Evolutionary conservation across 64 coral and sea anemone genomes (phyloP).

Genomic region (Montipora efflorescens): DNA sequence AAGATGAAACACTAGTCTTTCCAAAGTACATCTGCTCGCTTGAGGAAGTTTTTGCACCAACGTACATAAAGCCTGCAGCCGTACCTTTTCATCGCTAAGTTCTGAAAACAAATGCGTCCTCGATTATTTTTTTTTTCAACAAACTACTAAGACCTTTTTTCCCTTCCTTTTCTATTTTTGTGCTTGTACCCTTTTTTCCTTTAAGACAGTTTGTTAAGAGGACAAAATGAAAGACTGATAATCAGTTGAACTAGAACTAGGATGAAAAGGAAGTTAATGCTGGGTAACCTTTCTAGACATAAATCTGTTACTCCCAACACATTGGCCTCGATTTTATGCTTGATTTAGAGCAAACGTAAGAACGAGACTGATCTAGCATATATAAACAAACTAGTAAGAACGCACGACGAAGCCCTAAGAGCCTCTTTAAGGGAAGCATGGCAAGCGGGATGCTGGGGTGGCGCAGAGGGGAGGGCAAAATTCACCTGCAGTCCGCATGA

Average conservation of each 20-base stretch:
- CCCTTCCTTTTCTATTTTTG: background rate
- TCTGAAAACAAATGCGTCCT: constrained; percentile 53
- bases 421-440: too few species aligned
- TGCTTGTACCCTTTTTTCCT: background rate
- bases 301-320: too few species aligned
- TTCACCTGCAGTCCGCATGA: constrained; percentile 90
- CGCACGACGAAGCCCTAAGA: too few species aligned
- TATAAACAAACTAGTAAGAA: too few species aligned
- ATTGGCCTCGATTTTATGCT: too few species aligned
- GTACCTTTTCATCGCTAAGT: constrained; percentile 73
- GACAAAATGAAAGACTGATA: too few species aligned
- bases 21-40: constrained; percentile 73
- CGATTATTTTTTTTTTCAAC: background rate
- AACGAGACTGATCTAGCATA: too few species aligned
- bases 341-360: too few species aligned
- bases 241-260: background rate
- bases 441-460: too few species aligned
- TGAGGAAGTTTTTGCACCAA: constrained; percentile 85
- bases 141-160: background rate
- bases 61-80: constrained; percentile 73
- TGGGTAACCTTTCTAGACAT: too few species aligned
- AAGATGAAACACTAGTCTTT: constrained; percentile 93
- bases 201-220: too few species aligned
- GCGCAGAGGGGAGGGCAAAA: background rate
- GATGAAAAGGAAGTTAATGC: background rate